A percentile compares a stretch with the other conserved stretches of the same genome.
These are phyloP conservation scores for Agonopterix alstromeriana DNA, from an alignment of 2,888 invertebrate genomes.

Conservation along the genomic window DNA sequence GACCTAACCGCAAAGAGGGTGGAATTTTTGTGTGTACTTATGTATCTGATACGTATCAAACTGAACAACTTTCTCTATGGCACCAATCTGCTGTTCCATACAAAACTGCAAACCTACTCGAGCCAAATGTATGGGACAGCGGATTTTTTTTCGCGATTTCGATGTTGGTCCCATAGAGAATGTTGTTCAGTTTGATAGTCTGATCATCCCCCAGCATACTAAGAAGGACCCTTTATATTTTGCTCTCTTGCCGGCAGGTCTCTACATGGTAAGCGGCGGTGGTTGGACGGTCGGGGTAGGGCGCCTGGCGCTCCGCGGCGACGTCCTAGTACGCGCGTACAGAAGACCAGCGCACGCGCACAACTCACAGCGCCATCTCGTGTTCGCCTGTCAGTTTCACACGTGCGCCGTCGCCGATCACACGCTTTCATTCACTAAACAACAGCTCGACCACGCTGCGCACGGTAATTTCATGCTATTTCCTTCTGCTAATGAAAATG, in stretches of 20 bases:
- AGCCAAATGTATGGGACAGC: no score
- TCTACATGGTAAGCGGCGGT: constrained; percentile 84
- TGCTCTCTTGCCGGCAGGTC: constrained; percentile 49
- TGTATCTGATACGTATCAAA: no score
- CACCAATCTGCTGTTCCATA: no score
- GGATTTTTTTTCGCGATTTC: no score
- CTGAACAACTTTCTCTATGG: no score
- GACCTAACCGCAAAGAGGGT: no score
- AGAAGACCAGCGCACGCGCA: constrained; percentile 75
- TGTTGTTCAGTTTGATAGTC: no score
- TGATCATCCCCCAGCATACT: no score
- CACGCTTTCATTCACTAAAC: constrained; percentile 89
- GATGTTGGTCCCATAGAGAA: no score
- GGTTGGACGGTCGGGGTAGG: constrained; percentile 79
- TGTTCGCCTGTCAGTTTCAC: constrained; percentile 95
- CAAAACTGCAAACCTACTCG: no score
- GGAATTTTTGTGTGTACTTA: no score
- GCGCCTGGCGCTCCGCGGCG: constrained; percentile 86
- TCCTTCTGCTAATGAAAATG: background rate
- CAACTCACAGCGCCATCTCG: constrained; percentile 78
- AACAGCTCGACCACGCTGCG: constrained; percentile 91
- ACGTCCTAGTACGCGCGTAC: constrained; percentile 94
- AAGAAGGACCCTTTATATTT: no score
- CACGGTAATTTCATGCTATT: constrained; percentile 74
- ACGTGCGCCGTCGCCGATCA: constrained; percentile 93